Conservation (phyloP, 2,797 vertebrate genomes). For the Phataginus tetradactyla region DNA sequence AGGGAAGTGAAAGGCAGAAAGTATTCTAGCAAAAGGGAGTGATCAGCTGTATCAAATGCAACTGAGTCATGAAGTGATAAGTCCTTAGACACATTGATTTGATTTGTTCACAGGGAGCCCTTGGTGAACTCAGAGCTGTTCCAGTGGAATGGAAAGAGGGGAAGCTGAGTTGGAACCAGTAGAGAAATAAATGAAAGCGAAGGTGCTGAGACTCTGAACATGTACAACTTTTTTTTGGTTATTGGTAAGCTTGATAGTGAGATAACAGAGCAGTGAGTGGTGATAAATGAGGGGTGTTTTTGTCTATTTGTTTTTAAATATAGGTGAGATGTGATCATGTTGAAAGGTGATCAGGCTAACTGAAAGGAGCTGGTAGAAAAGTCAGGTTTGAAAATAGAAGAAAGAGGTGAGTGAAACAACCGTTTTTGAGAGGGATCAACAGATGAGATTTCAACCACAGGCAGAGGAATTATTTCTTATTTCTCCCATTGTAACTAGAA, state of each 20-base stretch:
- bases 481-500: neutral
- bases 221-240: neutral
- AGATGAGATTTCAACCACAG: neutral
- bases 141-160: neutral
- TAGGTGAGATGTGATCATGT: neutral
- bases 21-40: neutral
- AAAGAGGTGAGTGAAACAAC: neutral
- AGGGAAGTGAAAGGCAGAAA: neutral
- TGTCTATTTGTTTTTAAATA: neutral
- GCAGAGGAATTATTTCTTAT: neutral
- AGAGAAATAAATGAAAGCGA: neutral
- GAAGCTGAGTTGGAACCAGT: neutral
- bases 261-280: neutral
- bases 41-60: neutral
- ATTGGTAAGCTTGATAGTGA: neutral
- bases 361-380: neutral
- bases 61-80: neutral
- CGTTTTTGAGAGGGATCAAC: neutral
- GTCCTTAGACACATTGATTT: neutral
- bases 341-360: neutral
- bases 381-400: neutral
- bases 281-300: neutral
- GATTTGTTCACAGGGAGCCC: neutral
- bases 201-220: neutral
- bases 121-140: neutral